Conservation (phyloP, 2,113 vertebrate genomes). For the Lutjanus erythropterus region DNA sequence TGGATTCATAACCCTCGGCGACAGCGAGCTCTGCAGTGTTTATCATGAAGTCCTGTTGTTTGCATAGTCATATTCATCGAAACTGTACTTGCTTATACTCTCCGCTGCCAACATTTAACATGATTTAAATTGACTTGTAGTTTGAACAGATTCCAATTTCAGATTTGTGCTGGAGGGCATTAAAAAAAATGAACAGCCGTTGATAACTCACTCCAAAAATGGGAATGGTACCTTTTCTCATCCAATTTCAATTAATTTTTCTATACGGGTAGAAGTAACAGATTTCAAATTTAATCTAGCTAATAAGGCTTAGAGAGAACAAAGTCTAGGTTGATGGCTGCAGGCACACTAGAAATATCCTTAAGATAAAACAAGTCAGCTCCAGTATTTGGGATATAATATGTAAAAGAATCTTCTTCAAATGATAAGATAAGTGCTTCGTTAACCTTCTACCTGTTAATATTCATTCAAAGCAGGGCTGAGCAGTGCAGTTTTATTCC, state of each 20-base stretch:
- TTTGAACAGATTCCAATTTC: constrained; percentile 61
- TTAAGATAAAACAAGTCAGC: constrained; percentile 40
- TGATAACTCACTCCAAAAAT: constrained; percentile 42
- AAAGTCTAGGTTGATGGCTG: constrained; percentile 32
- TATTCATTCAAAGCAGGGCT: constrained; percentile 12
- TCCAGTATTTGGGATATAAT: constrained; percentile 24
- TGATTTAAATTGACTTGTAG: constrained; percentile 50
- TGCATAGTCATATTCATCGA: constrained; percentile 14
- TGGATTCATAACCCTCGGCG: constrained; percentile 35
- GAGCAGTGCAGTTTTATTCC: not conserved
- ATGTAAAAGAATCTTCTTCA: constrained; percentile 6
- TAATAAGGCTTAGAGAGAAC: constrained; percentile 46
- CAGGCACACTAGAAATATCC: constrained; percentile 31
- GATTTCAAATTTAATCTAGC: constrained; percentile 61
- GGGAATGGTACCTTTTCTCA: constrained; percentile 34
- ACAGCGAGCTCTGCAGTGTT: constrained; percentile 37
- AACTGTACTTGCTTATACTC: constrained; percentile 31
- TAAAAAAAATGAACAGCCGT: constrained; percentile 6
- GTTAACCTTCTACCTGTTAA: constrained; percentile 26
- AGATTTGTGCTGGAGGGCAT: constrained; percentile 38
- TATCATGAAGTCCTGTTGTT: constrained; percentile 41
- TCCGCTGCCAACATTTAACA: constrained; percentile 27
- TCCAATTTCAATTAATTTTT: constrained; percentile 58
- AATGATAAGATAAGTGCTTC: constrained; percentile 30
- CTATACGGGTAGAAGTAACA: constrained; percentile 37